Conservation (phyloP, 2,113 vertebrate genomes). For the Recurvirostra avosetta region DNA sequence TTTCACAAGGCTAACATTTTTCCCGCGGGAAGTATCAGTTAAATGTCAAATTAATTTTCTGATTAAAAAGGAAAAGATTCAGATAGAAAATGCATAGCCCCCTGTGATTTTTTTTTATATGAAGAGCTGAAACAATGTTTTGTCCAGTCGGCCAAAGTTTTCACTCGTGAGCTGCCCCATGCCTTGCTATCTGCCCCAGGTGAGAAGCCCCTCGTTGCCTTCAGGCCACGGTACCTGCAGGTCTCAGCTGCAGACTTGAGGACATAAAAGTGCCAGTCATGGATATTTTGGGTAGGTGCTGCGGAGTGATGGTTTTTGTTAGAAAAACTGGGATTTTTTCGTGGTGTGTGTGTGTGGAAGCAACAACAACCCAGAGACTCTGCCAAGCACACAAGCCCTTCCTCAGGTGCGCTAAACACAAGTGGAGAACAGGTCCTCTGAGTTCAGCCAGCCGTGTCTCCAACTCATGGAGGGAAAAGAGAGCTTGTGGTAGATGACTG, state of each 20-base stretch:
- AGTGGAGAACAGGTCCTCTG: rapidly evolving
- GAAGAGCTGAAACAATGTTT: background rate
- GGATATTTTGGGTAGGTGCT: background rate
- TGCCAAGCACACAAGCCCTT: background rate
- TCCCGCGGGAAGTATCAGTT: background rate
- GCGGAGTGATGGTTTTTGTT: background rate
- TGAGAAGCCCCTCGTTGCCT: background rate
- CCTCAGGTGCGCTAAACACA: background rate
- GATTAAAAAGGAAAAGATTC: background rate
- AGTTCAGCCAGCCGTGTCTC: background rate
- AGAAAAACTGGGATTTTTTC: background rate
- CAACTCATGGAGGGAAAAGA: background rate
- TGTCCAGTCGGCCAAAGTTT: background rate
- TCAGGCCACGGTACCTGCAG: background rate
- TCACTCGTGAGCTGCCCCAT: background rate
- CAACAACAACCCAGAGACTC: background rate
- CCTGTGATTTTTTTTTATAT: background rate
- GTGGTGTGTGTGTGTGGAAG: background rate
- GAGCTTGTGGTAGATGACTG: background rate
- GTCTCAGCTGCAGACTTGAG: background rate
- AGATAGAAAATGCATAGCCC: background rate
- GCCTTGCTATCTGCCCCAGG: rapidly evolving
- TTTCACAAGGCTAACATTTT: background rate
- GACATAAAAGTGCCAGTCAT: background rate
- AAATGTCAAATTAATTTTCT: background rate